Evolutionary conservation across 2,888 invertebrate species (phyloP).

Genomic region (Meliscaeva auricollis): DNA sequence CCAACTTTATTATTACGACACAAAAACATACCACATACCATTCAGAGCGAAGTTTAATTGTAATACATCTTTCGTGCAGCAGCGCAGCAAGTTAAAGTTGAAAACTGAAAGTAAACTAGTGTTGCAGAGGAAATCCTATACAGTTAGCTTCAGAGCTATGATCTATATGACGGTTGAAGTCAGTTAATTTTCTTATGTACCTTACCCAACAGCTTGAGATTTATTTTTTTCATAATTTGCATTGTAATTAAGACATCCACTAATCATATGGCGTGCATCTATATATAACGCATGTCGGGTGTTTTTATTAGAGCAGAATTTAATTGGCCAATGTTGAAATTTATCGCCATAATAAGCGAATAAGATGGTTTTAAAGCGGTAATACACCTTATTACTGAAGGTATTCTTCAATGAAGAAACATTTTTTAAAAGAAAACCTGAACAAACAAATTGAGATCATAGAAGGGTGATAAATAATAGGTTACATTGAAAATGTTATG

Average conservation of each 20-base stretch:
- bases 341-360: not conserved
- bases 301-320: constrained; percentile 63
- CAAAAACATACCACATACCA: constrained; percentile 56
- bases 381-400: not conserved
- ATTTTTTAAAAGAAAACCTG: not conserved
- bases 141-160: constrained; percentile 43
- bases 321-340: constrained; percentile 58
- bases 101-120: constrained; percentile 71
- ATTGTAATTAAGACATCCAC: constrained; percentile 58
- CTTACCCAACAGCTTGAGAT: constrained; percentile 44
- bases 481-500: not conserved
- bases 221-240: constrained; percentile 59
- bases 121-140: constrained; percentile 68
- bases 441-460: not conserved
- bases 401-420: not conserved
- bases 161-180: constrained; percentile 45
- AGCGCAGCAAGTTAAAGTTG: constrained; percentile 41
- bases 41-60: constrained; percentile 54
- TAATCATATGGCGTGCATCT: constrained; percentile 49
- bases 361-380: constrained; percentile 15
- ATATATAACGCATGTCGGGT: constrained; percentile 5
- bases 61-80: constrained; percentile 65
- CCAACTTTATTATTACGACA: constrained; percentile 57
- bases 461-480: not conserved
- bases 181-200: constrained; percentile 62